Evolutionary conservation across 2,797 vertebrate genomes (phyloP).

Genomic region (Chlorospingus semifuscus): DNA sequence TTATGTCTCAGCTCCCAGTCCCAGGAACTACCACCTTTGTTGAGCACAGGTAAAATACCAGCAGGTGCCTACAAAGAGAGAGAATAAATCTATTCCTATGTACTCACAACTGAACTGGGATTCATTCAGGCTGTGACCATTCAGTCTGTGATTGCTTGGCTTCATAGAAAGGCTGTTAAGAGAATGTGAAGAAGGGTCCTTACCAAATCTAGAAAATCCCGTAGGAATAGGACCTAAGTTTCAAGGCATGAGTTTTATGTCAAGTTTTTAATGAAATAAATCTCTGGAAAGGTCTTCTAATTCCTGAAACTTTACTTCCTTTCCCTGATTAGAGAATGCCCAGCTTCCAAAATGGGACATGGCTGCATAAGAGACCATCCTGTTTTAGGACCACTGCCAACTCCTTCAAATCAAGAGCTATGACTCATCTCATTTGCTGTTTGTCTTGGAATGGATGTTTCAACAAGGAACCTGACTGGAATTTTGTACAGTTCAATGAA

Average conservation of each 20-base stretch:
- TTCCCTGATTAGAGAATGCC: neutral
- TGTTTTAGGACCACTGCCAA: neutral
- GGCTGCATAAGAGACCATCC: fast-evolving
- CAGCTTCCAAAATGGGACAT: fast-evolving
- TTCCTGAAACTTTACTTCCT: neutral
- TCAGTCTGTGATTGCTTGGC: neutral
- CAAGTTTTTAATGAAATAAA: neutral
- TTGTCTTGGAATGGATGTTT: neutral
- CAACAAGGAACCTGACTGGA: neutral
- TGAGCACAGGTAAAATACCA: neutral
- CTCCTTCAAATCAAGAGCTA: neutral
- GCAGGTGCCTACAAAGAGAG: neutral
- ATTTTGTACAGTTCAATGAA: neutral
- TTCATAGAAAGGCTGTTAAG: neutral
- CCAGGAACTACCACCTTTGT: fast-evolving
- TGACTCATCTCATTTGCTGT: neutral
- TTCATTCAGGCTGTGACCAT: too few species aligned
- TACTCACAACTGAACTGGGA: neutral
- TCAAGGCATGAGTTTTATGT: neutral
- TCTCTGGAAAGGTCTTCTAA: neutral
- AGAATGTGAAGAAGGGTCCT: neutral
- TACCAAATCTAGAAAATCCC: neutral
- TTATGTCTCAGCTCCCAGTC: neutral
- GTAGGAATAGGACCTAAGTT: neutral
- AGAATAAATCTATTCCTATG: neutral